Conservation (phyloP, 2,113 vertebrate species). For the Chaetura pelagica region DNA sequence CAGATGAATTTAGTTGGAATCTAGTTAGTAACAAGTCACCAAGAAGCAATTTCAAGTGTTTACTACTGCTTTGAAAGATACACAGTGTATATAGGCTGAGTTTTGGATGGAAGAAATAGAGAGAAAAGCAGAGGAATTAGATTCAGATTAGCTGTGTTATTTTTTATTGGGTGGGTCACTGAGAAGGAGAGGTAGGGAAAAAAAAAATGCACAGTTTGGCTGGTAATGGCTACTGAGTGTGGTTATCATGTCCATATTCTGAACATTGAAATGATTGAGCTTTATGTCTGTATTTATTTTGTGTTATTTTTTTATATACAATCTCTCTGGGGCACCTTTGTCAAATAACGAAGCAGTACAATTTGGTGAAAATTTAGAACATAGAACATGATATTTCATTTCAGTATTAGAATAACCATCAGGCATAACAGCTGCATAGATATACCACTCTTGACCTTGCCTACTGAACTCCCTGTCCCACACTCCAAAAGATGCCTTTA, state of each 20-base stretch:
- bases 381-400: not conserved
- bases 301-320: not conserved
- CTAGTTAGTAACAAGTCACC: constrained; percentile 45
- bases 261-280: not conserved
- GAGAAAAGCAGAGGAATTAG: not conserved
- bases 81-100: not conserved
- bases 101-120: not conserved
- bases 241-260: fast-evolving
- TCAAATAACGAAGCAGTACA: not conserved
- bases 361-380: not conserved
- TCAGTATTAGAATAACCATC: not conserved
- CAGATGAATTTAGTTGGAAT: constrained; percentile 19
- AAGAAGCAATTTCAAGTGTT: constrained; percentile 50
- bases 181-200: not conserved
- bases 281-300: not conserved
- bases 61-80: constrained; percentile 32
- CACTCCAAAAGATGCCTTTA: fast-evolving
- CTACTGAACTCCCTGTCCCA: not conserved
- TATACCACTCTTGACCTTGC: not conserved
- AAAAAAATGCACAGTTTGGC: not conserved
- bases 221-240: not conserved
- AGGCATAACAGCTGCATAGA: not conserved
- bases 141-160: not conserved
- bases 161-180: not conserved
- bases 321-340: not conserved